Base-by-base conservation (phyloP, 2,113 vertebrate species). In the Myiopsitta monachus region DNA sequence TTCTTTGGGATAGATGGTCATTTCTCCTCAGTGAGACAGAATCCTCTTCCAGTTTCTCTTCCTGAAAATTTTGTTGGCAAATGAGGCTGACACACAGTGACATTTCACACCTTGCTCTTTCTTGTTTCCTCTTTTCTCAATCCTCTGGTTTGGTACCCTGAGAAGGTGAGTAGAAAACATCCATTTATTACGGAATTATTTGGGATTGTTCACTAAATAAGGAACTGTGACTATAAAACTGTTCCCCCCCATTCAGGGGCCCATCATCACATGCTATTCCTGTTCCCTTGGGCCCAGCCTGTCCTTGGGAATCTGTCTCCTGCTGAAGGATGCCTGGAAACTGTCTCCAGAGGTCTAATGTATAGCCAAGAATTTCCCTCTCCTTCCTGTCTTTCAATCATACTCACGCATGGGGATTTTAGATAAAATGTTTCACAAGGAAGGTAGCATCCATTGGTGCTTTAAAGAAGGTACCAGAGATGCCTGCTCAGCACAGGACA, bases 291-390 rank as follows among this genome's bases (percentile, higher is more conserved):
- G 92, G 90, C 68, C 72, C 61, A 87, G 76, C 22, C 55, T 80
- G 64, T 92, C 83, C 83, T 93, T 87, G 51, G 39, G 83, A 97
- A 94, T 92, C 90, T 92, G 90, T 62, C 46, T 96, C 41, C 52
- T 61, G 39, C 83, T 83, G 43, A 57, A 94, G 62, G 64, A 88
- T 82, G 66, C 47, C 83, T 95, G 86, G 83, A 92, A 78, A 83
- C 47, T 64, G n/a, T 76, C 86, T 92, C 73, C 73, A 89, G 91
- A 87, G 46, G 73, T 78, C 76, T 83, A 43, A 67, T 14, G 17
- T 9, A 9, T 30, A 52, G 36, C 26, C 38, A 44, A 87, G 66
- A 83, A 72, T 30, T 61, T 87, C 39, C 4, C 8, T 84, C 52
- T 72, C 57, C 36, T 10, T 30, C 87, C 61, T 93, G 83, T 86